These are phyloP conservation scores for Gortyna flavago DNA, from an alignment of 2,888 invertebrate species.

Conservation along the genomic window DNA sequence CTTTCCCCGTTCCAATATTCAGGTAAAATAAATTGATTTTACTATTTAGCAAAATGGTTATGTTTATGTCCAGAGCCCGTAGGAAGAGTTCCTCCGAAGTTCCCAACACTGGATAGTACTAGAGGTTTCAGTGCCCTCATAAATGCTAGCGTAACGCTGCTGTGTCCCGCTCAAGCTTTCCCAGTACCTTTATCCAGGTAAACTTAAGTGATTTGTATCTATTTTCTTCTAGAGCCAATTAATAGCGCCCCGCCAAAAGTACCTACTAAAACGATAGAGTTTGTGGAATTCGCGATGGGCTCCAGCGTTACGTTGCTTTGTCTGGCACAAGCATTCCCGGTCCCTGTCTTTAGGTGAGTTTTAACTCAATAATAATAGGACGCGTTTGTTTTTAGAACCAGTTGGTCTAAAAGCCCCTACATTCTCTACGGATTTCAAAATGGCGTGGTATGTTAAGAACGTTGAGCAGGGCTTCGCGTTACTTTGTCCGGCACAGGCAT, in stretches of 20 bases:
- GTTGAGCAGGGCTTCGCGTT: constrained; percentile 88
- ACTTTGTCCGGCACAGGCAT: constrained; percentile 92
- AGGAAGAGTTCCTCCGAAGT: constrained; percentile 92
- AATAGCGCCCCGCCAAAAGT: constrained; percentile 93
- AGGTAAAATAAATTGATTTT: constrained; percentile 86
- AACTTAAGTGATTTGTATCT: constrained; percentile 64
- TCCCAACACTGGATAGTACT: constrained; percentile 92
- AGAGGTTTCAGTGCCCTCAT: constrained; percentile 88
- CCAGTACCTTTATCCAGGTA: constrained; percentile 92
- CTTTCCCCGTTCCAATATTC: constrained; percentile 92
- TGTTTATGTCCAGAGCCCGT: constrained; percentile 88
- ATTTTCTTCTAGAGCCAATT: constrained; percentile 91
- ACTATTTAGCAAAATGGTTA: constrained; percentile 54
- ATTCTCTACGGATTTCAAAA: constrained; percentile 91
- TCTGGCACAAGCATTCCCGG: constrained; percentile 92
- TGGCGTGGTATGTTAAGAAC: constrained; percentile 88
- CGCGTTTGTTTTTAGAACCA: constrained; percentile 84
- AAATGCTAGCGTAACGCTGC: constrained; percentile 90
- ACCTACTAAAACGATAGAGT: constrained; percentile 88
- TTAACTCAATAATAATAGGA: constrained; percentile 61
- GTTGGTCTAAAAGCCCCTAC: constrained; percentile 92
- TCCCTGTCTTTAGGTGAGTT: constrained; percentile 92
- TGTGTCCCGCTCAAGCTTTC: constrained; percentile 93
- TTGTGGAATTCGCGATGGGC: constrained; percentile 82
- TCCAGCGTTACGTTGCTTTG: constrained; percentile 92